Evolutionary conservation across 2,113 vertebrate genomes (phyloP).

Genomic region (Pollachius pollachius): DNA sequence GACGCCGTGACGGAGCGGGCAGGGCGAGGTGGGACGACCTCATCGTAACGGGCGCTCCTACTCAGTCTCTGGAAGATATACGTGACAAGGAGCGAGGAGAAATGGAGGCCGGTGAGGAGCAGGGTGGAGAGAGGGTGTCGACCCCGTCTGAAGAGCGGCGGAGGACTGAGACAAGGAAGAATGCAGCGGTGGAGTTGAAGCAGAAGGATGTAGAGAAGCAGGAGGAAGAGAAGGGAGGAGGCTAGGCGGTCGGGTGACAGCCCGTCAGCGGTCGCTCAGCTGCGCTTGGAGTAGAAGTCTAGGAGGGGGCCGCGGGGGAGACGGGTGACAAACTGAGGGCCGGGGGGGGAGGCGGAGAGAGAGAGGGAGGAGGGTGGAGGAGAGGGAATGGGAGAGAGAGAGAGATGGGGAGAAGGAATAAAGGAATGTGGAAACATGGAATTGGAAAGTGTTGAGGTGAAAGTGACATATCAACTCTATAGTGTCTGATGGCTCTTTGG

Average conservation of each 20-base stretch:
- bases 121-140: slow-evolving; percentile 26
- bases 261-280: slow-evolving; percentile 76
- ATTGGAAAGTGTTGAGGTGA: background rate
- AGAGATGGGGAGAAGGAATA: slow-evolving; percentile 71
- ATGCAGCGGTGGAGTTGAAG: slow-evolving; percentile 50
- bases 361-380: slow-evolving; percentile 76
- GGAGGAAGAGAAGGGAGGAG: slow-evolving; percentile 26
- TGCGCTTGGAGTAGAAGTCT: slow-evolving; percentile 89
- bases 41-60: too few relatives aligned
- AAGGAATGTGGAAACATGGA: slow-evolving; percentile 32
- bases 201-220: slow-evolving; percentile 45
- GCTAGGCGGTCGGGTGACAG: slow-evolving; percentile 53
- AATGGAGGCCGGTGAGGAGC: slow-evolving; percentile 9
- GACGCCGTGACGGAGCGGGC: too few relatives aligned
- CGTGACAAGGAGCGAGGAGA: too few relatives aligned
- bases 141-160: slow-evolving; percentile 42
- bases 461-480: background rate
- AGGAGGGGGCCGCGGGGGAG: slow-evolving; percentile 94
- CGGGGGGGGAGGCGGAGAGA: slow-evolving; percentile 56
- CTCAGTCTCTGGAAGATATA: slow-evolving; percentile 37
- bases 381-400: slow-evolving; percentile 67
- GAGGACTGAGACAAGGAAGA: slow-evolving; percentile 54
- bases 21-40: too few relatives aligned
- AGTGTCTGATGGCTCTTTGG: too few relatives aligned
- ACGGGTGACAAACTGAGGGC: slow-evolving; percentile 68